Evolutionary conservation across 2,888 invertebrate species (phyloP).

Genomic region (Flabesymbios commensalis): DNA sequence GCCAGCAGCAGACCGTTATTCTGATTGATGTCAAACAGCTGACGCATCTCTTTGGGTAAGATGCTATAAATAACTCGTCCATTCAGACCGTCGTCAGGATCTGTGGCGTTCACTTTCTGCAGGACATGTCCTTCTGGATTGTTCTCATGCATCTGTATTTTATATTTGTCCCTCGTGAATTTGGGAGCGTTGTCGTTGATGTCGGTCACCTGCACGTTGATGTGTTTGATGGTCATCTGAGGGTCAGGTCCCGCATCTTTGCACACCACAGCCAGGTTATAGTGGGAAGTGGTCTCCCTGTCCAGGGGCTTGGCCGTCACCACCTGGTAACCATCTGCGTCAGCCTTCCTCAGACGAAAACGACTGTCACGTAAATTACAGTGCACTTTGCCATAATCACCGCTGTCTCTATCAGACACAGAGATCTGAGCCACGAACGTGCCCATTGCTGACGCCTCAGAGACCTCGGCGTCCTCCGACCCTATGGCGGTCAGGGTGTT

Average conservation of each 20-base stretch:
- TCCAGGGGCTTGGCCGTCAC: slow-evolving; percentile 10
- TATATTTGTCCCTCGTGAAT: slow-evolving; percentile 20
- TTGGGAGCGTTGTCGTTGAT: slow-evolving; percentile 31
- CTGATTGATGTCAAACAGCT: slow-evolving; percentile 79
- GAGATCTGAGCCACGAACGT: slow-evolving; percentile 23
- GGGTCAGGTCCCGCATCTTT: slow-evolving; percentile 14
- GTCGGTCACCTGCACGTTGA: slow-evolving; percentile 20
- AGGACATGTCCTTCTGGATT: slow-evolving; percentile 17
- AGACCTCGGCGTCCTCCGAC: slow-evolving; percentile 15
- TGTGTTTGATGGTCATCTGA: slow-evolving; percentile 4
- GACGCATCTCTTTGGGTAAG: slow-evolving; percentile 46
- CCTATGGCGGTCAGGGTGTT: too few relatives aligned
- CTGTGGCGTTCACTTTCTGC: slow-evolving; percentile 45
- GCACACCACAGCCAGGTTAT: slow-evolving; percentile 13
- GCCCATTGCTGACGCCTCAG: slow-evolving; percentile 12
- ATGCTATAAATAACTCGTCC: slow-evolving; percentile 14
- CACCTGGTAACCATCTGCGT: slow-evolving; percentile 20
- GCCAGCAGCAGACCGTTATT: slow-evolving; percentile 78
- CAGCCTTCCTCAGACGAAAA: slow-evolving; percentile 7
- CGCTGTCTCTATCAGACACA: slow-evolving; percentile 25
- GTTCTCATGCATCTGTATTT: slow-evolving; percentile 23
- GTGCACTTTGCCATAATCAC: slow-evolving; percentile 16
- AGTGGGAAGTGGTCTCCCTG: not conserved
- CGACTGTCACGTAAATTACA: not conserved
- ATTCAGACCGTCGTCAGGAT: slow-evolving; percentile 44